Base-by-base conservation (phyloP, 2,888 invertebrate genomes). In the Axea sp. region DNA sequence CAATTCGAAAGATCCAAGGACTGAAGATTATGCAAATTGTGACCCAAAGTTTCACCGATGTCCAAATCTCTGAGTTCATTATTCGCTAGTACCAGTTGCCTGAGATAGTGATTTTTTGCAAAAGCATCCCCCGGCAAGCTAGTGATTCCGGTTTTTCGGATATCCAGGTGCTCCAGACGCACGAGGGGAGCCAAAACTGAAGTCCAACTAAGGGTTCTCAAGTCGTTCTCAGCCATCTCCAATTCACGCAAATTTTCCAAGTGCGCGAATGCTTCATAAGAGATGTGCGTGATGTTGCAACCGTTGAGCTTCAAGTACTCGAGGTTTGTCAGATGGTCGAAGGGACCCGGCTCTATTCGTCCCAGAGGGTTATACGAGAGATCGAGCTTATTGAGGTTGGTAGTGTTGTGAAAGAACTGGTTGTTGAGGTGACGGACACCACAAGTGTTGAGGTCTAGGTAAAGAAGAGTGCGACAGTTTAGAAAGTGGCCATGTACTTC, bases 1-100 rank as follows among this genome's bases (percentile, higher is more conserved):
- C 93, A 93, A 80, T 92, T 90, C 0, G 93, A 92, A 64, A 93
- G 85, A 86, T 93, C 93, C 53, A 93, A 84, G 39, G 91, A 89
- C 79, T 92, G 92, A 41, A 93, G 88, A 81, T 91, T 91, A 78
- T 90, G 90, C 9, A 93, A 88, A 83, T 92, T 92, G 75, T 90
- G 91, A 6, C 93, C 92, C 15, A 92, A 87, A 1, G 92, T 92
- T 6, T 89, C 90, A 9, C 90, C 91, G 8, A 93, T 91, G 78
- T 93, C 92, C 60, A 93, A 87, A 77, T 92, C 91, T 39, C 89
- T 89, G 49, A 93, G 86, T 81, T 92, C 90, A 80, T 93, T 93
- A 78, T 92, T 90, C 1, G 92, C 91, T 41, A 93, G 87, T 64
- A 91, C 90, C 19, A 93, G 87, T 35, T 91, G 90, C 28, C 92